Evolutionary conservation across 2,888 invertebrate species (phyloP), one percentile per base, ranked within the genome.

Genomic region (Tetragonula carbonaria): DNA sequence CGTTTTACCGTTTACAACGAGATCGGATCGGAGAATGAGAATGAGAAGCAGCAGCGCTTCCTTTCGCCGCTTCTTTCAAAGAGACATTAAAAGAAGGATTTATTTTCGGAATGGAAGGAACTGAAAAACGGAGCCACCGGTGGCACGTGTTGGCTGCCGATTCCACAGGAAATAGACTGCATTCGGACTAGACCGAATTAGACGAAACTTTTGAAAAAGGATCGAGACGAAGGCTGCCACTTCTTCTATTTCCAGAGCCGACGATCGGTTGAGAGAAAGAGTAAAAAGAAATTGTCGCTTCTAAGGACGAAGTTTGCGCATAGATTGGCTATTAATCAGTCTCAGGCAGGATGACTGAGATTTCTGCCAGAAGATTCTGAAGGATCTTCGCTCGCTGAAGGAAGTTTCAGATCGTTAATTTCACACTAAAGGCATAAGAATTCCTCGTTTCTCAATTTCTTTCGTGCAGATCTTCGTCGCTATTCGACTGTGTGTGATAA

Each of bases 141-240:
- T 65, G 82, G 78, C 75, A 86, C 77, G 80, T 79, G 85, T 63
- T 78, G 75, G 65, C 80, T 79, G 53, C 78, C 63, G 82, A 85
- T 83, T 78, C 81, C 80, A 73, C 78, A 70, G 78, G 85, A 90
- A 84, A 88, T 86, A 89, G 80, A 79, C 81, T 23, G 74, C 62
- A 78, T 45, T 45, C 86, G 85, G 75, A 81, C 71, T 74, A 85
- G 79, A 90, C 85, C 74, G 68, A 88, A 90, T 85, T 87, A 87
- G 85, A 90, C 65, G 76, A 85, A 88, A 87, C 83, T 74, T 86
- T 85, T 87, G 74, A 90, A 33, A 86, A 86, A 89, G 83, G 82
- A 88, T 90, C 84, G 86, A 82, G 81, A 82, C 83, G 76, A 88
- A 66, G 63, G 65, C 67, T 53, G 62, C 51, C 51, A 3, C 33